Percentiles rank a stretch among this genome's conserved stretches.
These are phyloP conservation scores for Lycaon pictus DNA, from an alignment of 2,113 vertebrate species.

Conservation along the genomic window DNA sequence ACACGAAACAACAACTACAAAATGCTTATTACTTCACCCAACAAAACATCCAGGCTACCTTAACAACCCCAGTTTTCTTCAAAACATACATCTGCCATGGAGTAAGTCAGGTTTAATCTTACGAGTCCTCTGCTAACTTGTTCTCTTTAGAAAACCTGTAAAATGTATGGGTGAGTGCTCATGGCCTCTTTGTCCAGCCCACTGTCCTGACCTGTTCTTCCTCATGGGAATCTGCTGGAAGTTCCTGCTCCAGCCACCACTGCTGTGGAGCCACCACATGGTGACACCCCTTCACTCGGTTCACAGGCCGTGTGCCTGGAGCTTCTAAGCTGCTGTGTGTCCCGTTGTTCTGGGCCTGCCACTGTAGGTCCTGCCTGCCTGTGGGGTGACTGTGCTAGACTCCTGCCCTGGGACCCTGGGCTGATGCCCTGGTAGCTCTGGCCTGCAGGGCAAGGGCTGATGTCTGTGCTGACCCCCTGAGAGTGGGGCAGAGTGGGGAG, in stretches of 20 bases:
- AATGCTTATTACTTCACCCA: neutral
- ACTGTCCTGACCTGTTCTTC: rapidly evolving
- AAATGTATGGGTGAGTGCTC: neutral
- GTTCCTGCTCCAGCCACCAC: neutral
- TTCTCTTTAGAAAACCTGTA: neutral
- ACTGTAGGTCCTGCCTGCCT: neutral
- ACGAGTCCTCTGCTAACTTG: rapidly evolving
- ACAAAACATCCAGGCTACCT: neutral
- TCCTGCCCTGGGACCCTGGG: rapidly evolving
- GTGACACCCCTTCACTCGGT: neutral
- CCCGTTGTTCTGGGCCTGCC: neutral
- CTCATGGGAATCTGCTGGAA: rapidly evolving
- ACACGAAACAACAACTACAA: neutral
- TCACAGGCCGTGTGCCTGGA: neutral
- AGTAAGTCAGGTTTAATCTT: neutral
- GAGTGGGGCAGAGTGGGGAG: neutral
- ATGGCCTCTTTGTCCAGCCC: too few relatives aligned
- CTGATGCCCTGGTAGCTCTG: neutral
- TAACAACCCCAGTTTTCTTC: neutral
- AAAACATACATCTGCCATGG: neutral
- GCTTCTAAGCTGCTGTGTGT: neutral
- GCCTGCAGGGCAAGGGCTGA: neutral
- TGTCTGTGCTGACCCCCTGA: neutral
- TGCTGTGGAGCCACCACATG: rapidly evolving
- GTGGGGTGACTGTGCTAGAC: rapidly evolving